Conservation (phyloP, 2,888 invertebrate species). For the Cephus pygmeus region DNA sequence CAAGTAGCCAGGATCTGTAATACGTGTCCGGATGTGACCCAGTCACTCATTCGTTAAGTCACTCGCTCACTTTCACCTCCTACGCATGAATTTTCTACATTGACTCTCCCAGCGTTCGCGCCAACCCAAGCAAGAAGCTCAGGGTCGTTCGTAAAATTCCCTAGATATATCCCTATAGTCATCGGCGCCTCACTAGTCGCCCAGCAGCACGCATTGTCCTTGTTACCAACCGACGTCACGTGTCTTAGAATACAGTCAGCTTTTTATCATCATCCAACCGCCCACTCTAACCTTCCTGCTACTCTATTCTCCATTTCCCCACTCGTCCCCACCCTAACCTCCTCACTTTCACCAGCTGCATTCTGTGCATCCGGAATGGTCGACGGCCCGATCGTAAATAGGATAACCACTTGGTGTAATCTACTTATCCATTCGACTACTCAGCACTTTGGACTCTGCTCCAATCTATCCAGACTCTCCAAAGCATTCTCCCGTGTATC, state of each 20-base stretch:
- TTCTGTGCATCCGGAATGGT: slow-evolving; percentile 39
- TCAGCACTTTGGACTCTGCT: neutral
- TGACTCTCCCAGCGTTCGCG: slow-evolving; percentile 1
- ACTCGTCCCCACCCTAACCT: neutral
- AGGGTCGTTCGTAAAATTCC: slow-evolving; percentile 17
- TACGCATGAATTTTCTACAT: slow-evolving; percentile 49
- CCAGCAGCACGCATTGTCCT: slow-evolving; percentile 16
- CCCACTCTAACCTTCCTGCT: slow-evolving; percentile 4
- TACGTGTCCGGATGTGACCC: neutral
- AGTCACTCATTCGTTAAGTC: slow-evolving; percentile 34
- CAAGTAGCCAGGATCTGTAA: neutral
- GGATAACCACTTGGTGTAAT: slow-evolving; percentile 9
- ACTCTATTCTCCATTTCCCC: slow-evolving; percentile 11
- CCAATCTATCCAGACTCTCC: neutral
- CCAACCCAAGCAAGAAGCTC: slow-evolving; percentile 20
- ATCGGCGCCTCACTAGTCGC: neutral
- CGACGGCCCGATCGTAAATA: slow-evolving; percentile 31
- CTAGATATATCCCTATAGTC: slow-evolving; percentile 12
- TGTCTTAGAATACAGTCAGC: neutral
- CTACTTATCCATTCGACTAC: slow-evolving; percentile 1
- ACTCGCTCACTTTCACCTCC: slow-evolving; percentile 57
- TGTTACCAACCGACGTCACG: neutral
- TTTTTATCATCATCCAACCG: slow-evolving; percentile 8
- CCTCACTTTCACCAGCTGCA: slow-evolving; percentile 48
- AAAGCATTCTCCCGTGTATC: neutral